Conservation (phyloP, 2,888 invertebrate species). For the Acanthoscelides obtectus region DNA sequence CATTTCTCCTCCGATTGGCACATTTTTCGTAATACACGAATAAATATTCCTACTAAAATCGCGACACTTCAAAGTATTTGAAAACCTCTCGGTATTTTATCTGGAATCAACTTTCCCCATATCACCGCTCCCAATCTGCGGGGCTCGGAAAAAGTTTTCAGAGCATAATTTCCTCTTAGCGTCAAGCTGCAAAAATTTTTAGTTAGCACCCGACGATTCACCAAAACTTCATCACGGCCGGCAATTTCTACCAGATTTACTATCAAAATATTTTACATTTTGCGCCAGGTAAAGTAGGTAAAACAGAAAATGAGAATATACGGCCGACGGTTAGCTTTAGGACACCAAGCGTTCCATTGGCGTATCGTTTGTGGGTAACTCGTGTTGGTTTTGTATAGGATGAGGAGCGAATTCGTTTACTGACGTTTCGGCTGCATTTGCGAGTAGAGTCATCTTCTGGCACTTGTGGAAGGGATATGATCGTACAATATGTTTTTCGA, state of each 20-base stretch:
- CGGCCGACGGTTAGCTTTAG: neutral
- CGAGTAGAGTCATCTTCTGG: no score
- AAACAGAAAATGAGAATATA: neutral
- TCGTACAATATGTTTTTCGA: no score
- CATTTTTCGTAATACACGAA: no score
- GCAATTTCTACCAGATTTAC: neutral
- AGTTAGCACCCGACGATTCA: neutral
- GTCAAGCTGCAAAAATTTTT: neutral
- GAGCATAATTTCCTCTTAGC: neutral
- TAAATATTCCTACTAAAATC: no score
- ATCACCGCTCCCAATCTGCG: neutral
- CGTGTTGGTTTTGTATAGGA: no score
- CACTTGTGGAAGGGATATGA: no score
- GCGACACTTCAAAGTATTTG: neutral
- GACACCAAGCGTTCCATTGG: neutral
- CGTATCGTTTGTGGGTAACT: neutral
- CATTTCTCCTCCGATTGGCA: no score
- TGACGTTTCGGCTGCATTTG: no score
- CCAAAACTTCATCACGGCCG: neutral
- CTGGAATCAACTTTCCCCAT: neutral
- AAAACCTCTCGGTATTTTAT: neutral
- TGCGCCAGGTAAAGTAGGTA: neutral
- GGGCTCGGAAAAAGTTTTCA: neutral
- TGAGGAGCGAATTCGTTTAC: no score
- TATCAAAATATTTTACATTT: neutral